Evolutionary conservation across 2,797 vertebrate genomes (phyloP), one percentile per base, ranked within the genome.

Genomic region (Chrysocyon brachyurus): DNA sequence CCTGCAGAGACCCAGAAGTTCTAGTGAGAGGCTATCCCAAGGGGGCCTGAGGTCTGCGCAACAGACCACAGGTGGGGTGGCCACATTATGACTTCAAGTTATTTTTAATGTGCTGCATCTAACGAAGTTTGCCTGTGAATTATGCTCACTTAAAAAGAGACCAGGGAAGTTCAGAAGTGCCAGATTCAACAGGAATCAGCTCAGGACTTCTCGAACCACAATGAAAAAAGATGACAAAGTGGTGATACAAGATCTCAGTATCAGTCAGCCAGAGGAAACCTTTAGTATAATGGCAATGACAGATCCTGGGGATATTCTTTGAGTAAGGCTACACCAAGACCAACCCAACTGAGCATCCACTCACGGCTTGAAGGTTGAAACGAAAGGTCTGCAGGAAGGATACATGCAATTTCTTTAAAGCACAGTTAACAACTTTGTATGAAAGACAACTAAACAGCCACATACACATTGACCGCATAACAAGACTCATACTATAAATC

Each of bases 91-190:
- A 54, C 33, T 72, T 70, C 31, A 6, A 63, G 77, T 59, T 73
- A 49, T 85, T 94, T 97, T 84, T 54, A 84, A 83, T 17, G 19
- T 40, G 59, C 68, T 86, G 5, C 15, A n/a, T 68, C 79, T 82
- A 82, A 49, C 2, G 3, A 6, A 40, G 31, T 57, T 59, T 79
- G 91, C 59, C 16, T 84, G 31, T 70, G 64, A 90, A 72, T 56
- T 54, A 70, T 19, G 63, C 19, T 64, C 70, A 54, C 56, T 82
- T 77, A 64, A 68, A 90, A 95, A 92, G 90, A 84, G 96, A 87
- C 10, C 84, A 36, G 63, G n/a, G 73, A 84, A 79, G 36, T 88
- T 90, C 83, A 83, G 85, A 96, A 85, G 90, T n/a, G 40, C 28
- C 68, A 90, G 31, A 59, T 10, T n/a, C 52, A 59, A 31, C 5